These are phyloP conservation scores for Calephelis virginiensis DNA, from an alignment of 1,140 invertebrate genomes.

Conservation along the genomic window DNA sequence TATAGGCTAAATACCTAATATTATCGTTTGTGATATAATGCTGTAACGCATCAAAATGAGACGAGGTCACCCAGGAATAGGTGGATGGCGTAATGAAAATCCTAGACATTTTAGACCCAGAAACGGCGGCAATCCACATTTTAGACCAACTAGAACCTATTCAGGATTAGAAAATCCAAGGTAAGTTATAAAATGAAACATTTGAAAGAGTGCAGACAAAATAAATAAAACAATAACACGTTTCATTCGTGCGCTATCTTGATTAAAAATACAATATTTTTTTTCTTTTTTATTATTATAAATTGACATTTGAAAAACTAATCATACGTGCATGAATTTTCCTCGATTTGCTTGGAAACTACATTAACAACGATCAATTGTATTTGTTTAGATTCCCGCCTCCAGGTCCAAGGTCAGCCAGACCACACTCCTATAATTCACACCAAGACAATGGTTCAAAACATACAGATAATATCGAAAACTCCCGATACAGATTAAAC, in stretches of 20 bases:
- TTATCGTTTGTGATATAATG: slow-evolving; percentile 27
- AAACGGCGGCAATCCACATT: slow-evolving; percentile 50
- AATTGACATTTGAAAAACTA: not conserved
- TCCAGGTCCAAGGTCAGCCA: slow-evolving; percentile 38
- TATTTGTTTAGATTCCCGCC: slow-evolving; percentile 53
- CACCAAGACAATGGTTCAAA: slow-evolving; percentile 28
- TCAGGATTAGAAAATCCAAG: slow-evolving; percentile 42
- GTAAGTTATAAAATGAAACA: slow-evolving; percentile 30
- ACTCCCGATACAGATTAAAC: slow-evolving; percentile 40
- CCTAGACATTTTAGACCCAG: slow-evolving; percentile 61
- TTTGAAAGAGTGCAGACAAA: too few relatives aligned
- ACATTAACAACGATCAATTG: not conserved
- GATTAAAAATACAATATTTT: not conserved
- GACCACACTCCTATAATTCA: slow-evolving; percentile 35
- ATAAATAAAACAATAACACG: not conserved
- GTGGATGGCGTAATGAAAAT: slow-evolving; percentile 69
- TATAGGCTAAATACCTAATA: slow-evolving; percentile 15
- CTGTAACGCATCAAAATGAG: slow-evolving; percentile 57
- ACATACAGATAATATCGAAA: slow-evolving; percentile 35
- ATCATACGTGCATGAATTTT: not conserved
- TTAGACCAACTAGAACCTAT: slow-evolving; percentile 48
- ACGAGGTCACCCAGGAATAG: slow-evolving; percentile 64
- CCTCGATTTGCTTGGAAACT: not conserved
- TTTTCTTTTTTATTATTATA: not conserved
- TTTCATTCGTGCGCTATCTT: not conserved